A percentile compares a stretch with the other conserved stretches of the same genome.
Conservation (phyloP, 1,140 invertebrate genomes). For the Phymastichus coffea region DNA sequence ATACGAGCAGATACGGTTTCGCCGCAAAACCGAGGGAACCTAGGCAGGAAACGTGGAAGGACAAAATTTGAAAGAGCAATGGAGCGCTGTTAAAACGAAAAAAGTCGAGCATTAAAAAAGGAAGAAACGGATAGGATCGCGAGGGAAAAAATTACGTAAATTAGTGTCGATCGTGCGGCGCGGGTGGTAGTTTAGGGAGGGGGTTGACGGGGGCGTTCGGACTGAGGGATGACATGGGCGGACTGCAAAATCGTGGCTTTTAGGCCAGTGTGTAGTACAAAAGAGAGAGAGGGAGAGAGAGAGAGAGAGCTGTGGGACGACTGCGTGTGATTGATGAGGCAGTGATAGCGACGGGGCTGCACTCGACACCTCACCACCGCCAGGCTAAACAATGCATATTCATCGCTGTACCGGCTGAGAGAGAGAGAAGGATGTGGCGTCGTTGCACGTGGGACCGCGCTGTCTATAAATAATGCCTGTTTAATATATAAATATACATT, state of each 20-base stretch:
- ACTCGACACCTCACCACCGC: conserved; percentile 54
- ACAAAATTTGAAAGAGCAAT: too few relatives aligned
- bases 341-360: conserved; percentile 56
- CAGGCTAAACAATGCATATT: conserved; percentile 54
- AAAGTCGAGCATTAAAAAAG: too few relatives aligned
- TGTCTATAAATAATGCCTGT: conserved; percentile 54
- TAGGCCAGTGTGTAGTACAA: not conserved
- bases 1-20: too few relatives aligned
- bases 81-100: too few relatives aligned
- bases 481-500: conserved; percentile 56
- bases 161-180: conserved; percentile 37
- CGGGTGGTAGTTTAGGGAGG: not conserved
- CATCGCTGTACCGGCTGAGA: conserved; percentile 34
- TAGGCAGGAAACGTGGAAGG: too few relatives aligned
- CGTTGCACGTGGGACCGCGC: not conserved
- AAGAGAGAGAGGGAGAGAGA: conserved; percentile 1
- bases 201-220: not conserved
- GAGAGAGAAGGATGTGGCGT: conserved; percentile 15
- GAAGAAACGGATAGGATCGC: too few relatives aligned
- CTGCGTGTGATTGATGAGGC: conserved; percentile 56
- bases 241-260: conserved; percentile 29
- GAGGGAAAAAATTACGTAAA: conserved; percentile 38
- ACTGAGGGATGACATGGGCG: conserved; percentile 33
- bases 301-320: conserved; percentile 24
- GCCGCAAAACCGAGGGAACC: too few relatives aligned